Base-by-base conservation (phyloP, 2,113 vertebrate genomes). In the Eulacestoma nigropectus region DNA sequence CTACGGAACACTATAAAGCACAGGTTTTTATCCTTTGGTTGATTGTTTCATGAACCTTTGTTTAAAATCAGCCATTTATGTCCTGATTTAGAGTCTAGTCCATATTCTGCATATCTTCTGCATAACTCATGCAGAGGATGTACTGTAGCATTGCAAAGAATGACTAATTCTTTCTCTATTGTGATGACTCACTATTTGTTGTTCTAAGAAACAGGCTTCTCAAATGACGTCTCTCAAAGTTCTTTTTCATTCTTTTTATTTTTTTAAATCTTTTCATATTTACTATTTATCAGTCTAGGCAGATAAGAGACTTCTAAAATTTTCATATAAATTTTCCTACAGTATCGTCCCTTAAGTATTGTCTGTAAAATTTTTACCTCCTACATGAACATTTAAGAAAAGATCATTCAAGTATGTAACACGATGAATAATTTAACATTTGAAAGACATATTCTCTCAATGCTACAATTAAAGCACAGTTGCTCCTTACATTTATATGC, bases 131-230 rank as follows among this genome's bases (percentile, higher is more conserved):
- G 84, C 74, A 95, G 89, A 90, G 62, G 60, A 83, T 42, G 75
- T 89, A 72, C 79, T 95, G 63, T 80, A 90, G 57, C 25, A 1
- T 87, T 84, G 72, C 80, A 86, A 95, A 89, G 86, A 94, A 93
- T 97, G 96, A 97, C 93, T 97, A 96, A 97, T 97, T 95, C 86
- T 95, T 96, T 94, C 86, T 96, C 64, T 82, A 68, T 95, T 88
- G 77, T 82, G 91, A 77, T 97, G 97, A 97, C 86, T 97, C 97
- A 97, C 33, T 93, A 69, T 94, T 96, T 97, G 84, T 94, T 97
- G 67, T 89, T 96, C 88, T 93, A 94, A 96, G 95, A 97, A 97
- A 91, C 81, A 92, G 59, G 29, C 75, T 93, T 93, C 86, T 96
- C 47, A 93, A 96, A 94, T 39, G 30, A 80, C 68, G 25, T 62